These are phyloP conservation scores for Paguma larvata DNA, from an alignment of 2,797 vertebrate genomes.

Conservation along the genomic window DNA sequence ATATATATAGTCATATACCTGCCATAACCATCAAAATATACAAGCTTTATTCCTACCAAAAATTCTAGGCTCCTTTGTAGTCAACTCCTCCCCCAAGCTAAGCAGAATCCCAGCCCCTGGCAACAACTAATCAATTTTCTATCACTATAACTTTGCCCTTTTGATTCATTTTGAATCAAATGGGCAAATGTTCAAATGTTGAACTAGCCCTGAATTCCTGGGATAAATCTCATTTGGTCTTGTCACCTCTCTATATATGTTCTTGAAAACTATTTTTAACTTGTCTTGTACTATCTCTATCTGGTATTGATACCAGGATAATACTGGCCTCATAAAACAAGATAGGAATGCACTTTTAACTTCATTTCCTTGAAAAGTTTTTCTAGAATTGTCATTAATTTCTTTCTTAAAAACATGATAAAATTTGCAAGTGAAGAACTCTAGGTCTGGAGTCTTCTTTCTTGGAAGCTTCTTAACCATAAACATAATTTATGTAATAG, in stretches of 20 bases:
- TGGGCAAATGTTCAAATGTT: not conserved
- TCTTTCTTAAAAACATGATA: not conserved
- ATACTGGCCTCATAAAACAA: not conserved
- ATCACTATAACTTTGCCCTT: not conserved
- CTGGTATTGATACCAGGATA: not conserved
- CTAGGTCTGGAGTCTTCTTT: not conserved
- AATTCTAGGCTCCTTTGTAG: not conserved
- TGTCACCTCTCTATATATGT: not conserved
- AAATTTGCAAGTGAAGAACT: not conserved
- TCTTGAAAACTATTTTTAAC: not conserved
- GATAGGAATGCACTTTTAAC: not conserved
- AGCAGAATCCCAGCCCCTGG: not conserved
- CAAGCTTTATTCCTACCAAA: not conserved
- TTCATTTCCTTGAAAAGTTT: not conserved
- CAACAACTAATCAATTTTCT: not conserved
- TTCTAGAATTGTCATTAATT: not conserved
- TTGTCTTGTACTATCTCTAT: not conserved
- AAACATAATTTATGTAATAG: conserved; percentile 4
- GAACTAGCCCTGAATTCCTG: not conserved
- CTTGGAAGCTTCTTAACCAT: not conserved
- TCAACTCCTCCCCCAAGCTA: not conserved
- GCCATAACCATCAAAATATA: not conserved
- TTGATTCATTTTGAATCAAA: not conserved
- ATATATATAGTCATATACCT: not conserved
- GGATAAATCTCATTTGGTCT: not conserved